These are phyloP conservation scores for Melipona bicolor DNA, from an alignment of 2,888 invertebrate genomes.

Conservation along the genomic window DNA sequence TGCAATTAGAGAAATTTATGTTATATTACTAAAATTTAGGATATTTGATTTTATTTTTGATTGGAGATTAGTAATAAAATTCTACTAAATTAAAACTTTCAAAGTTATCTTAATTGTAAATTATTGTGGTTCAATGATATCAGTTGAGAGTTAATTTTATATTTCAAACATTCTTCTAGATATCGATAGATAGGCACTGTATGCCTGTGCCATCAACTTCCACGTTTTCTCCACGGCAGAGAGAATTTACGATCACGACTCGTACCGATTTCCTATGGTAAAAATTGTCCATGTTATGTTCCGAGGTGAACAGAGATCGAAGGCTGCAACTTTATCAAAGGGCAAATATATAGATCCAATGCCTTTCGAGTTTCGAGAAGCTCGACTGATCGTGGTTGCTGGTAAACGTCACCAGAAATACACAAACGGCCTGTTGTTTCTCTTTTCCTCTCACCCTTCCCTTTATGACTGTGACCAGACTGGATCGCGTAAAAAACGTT, in stretches of 20 bases:
- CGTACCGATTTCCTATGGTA: neutral
- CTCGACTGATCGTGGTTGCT: slow-evolving; percentile 21
- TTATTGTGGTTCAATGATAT: too few relatives aligned
- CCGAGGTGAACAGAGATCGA: neutral
- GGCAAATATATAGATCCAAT: slow-evolving; percentile 52
- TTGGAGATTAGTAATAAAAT: too few relatives aligned
- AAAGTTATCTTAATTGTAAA: too few relatives aligned
- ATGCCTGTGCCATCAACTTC: too few relatives aligned
- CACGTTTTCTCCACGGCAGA: neutral
- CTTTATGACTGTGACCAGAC: slow-evolving; percentile 47
- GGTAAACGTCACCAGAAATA: slow-evolving; percentile 49
- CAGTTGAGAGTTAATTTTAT: too few relatives aligned
- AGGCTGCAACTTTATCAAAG: slow-evolving; percentile 52
- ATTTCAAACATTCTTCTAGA: too few relatives aligned
- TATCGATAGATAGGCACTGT: too few relatives aligned
- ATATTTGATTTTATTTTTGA: too few relatives aligned
- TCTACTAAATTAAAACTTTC: too few relatives aligned
- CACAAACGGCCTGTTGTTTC: slow-evolving; percentile 68
- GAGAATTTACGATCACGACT: neutral
- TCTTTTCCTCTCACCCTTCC: slow-evolving; percentile 51
- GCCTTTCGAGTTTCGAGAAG: slow-evolving; percentile 53
- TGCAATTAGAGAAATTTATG: too few relatives aligned
- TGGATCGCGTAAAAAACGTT: slow-evolving; percentile 60
- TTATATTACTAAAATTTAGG: too few relatives aligned
- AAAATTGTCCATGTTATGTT: neutral